Evolutionary conservation across 2,113 vertebrate species (phyloP).

Genomic region (Casuarius casuarius): DNA sequence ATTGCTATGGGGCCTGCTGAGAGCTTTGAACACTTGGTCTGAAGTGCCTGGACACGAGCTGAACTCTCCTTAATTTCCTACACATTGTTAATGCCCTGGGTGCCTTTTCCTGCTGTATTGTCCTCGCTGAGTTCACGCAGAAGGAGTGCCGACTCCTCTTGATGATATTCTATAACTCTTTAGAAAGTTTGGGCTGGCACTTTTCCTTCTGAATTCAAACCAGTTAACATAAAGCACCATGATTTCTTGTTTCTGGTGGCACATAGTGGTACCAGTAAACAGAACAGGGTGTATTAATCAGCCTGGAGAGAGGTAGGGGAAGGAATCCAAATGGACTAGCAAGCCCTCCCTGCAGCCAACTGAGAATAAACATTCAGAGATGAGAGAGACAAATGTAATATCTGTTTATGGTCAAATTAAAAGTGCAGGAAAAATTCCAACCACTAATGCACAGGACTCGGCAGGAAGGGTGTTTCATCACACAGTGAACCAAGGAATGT

Average conservation of each 20-base stretch:
- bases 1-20: neutral
- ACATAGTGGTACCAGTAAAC: neutral
- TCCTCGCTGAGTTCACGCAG: neutral
- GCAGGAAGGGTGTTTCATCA: neutral
- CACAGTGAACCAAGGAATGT: neutral
- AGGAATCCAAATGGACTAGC: neutral
- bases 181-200: neutral
- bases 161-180: neutral
- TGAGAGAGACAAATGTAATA: neutral
- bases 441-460: neutral
- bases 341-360: neutral
- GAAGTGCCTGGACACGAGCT: neutral
- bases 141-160: neutral
- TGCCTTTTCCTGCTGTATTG: neutral
- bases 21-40: neutral
- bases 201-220: neutral
- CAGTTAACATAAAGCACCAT: neutral
- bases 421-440: slow-evolving; percentile 21
- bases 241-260: neutral
- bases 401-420: neutral
- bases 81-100: neutral
- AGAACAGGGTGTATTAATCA: slow-evolving; percentile 1
- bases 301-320: neutral
- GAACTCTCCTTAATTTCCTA: neutral
- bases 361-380: slow-evolving; percentile 27